These are phyloP conservation scores for Heliconius ethilla DNA, from an alignment of 2,888 invertebrate species.

Conservation along the genomic window DNA sequence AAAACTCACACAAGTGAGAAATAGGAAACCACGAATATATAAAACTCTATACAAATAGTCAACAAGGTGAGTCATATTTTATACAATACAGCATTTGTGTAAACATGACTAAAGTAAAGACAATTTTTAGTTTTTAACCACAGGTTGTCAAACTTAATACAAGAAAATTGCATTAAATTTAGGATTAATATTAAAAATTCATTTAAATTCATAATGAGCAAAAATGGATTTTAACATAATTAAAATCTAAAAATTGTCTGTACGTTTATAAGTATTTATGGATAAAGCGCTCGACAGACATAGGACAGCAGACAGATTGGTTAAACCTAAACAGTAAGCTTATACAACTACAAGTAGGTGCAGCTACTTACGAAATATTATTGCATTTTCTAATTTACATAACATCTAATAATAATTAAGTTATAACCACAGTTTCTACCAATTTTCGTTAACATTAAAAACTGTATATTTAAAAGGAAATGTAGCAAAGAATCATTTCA, in stretches of 20 bases:
- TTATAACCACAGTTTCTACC: slow-evolving; percentile 47
- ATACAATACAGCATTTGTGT: slow-evolving; percentile 44
- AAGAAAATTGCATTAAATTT: not conserved
- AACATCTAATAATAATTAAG: slow-evolving; percentile 64
- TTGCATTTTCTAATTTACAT: slow-evolving; percentile 72
- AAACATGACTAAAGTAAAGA: slow-evolving; percentile 37
- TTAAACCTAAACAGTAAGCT: slow-evolving; percentile 32
- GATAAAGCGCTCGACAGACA: slow-evolving; percentile 26
- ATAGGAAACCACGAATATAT: slow-evolving; percentile 75
- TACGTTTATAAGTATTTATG: slow-evolving; percentile 12
- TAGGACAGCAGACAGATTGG: slow-evolving; percentile 25
- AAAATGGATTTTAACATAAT: not conserved
- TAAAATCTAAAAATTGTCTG: slow-evolving; percentile 21
- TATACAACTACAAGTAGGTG: slow-evolving; percentile 64
- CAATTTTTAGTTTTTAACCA: slow-evolving; percentile 30
- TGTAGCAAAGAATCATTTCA: not conserved
- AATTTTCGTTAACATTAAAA: slow-evolving; percentile 29
- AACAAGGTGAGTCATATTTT: slow-evolving; percentile 62
- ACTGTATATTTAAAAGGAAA: slow-evolving; percentile 22
- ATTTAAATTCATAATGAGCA: not conserved
- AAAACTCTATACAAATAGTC: slow-evolving; percentile 80
- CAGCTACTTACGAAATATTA: slow-evolving; percentile 79
- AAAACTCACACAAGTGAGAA: slow-evolving; percentile 74
- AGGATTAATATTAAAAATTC: too few species aligned
- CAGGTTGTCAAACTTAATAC: slow-evolving; percentile 14